These are phyloP conservation scores for Montipora efflorescens DNA, from an alignment of 64 coral and sea anemone genomes.

Conservation along the genomic window DNA sequence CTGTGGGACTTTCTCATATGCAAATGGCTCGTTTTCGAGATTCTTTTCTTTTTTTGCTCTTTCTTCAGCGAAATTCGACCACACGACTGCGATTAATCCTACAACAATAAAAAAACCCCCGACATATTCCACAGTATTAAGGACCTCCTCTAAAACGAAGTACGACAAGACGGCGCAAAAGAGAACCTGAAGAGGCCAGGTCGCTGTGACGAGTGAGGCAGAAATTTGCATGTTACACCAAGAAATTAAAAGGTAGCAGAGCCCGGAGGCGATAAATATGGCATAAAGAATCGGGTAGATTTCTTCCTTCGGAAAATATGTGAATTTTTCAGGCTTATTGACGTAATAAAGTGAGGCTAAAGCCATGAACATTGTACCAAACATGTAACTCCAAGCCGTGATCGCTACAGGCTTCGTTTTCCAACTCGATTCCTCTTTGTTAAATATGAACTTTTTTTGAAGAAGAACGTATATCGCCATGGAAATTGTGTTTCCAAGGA, in stretches of 20 bases:
- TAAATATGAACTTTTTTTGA: constrained; percentile 86
- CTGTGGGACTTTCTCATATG: constrained; percentile 59
- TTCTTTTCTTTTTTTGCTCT: constrained; percentile 39
- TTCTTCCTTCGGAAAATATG: constrained; percentile 72
- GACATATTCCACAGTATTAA: constrained; percentile 62
- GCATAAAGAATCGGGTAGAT: constrained; percentile 84
- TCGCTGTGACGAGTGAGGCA: constrained; percentile 84
- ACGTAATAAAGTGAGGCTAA: constrained; percentile 75
- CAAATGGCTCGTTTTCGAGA: not conserved
- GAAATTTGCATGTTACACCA: constrained; percentile 95
- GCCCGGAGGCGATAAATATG: constrained; percentile 77
- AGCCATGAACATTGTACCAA: constrained; percentile 81
- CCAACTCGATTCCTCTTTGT: constrained; percentile 72
- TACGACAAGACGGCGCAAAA: constrained; percentile 87
- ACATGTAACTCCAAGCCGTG: constrained; percentile 87
- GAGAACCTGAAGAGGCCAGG: constrained; percentile 86
- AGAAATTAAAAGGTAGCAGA: constrained; percentile 86
- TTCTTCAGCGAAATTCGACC: constrained; percentile 81
- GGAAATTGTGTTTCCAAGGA: constrained; percentile 77
- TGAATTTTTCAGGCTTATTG: constrained; percentile 83
- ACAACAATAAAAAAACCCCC: constrained; percentile 72
- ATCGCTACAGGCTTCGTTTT: constrained; percentile 80
- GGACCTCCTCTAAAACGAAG: constrained; percentile 70
- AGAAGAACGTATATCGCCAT: constrained; percentile 79
- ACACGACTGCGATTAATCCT: constrained; percentile 78